These are phyloP conservation scores for Fratercula arctica DNA, from an alignment of 2,797 vertebrate species.

Conservation along the genomic window DNA sequence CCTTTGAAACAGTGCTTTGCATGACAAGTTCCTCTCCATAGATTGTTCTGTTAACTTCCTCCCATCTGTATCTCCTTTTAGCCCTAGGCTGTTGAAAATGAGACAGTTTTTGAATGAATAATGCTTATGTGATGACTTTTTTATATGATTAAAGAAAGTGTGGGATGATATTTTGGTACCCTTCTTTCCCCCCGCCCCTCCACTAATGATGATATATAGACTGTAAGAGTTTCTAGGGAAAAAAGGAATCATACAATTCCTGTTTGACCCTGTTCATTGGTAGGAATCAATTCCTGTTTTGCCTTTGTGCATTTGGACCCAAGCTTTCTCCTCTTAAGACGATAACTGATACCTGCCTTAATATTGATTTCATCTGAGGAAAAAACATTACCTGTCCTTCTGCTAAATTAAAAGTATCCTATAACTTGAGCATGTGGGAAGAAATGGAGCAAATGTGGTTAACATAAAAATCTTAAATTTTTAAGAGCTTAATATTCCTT, in stretches of 20 bases:
- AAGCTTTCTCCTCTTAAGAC: not conserved
- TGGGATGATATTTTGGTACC: conserved; percentile 53
- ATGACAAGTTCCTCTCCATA: conserved; percentile 32
- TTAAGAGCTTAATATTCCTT: not conserved
- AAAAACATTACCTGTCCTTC: not conserved
- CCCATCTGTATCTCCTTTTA: conserved; percentile 42
- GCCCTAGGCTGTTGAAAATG: conserved; percentile 50
- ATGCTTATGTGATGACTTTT: conserved; percentile 56
- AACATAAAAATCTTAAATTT: not conserved
- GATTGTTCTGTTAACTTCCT: conserved; percentile 53
- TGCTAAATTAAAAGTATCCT: not conserved
- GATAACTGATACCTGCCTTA: not conserved
- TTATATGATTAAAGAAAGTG: conserved; percentile 49
- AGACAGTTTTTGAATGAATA: conserved; percentile 61
- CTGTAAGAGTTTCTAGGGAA: not conserved
- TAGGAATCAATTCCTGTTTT: not conserved
- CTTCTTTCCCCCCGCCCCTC: not conserved
- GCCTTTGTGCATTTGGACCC: not conserved
- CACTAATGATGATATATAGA: conserved; percentile 37
- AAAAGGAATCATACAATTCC: not conserved
- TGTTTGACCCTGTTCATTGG: not conserved
- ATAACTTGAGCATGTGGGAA: not conserved
- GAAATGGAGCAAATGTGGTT: not conserved
- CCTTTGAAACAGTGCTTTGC: conserved; percentile 39
- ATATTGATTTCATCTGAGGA: not conserved